Evolutionary conservation across 2,797 vertebrate species (phyloP).

Genomic region (Limnodromus scolopaceus): DNA sequence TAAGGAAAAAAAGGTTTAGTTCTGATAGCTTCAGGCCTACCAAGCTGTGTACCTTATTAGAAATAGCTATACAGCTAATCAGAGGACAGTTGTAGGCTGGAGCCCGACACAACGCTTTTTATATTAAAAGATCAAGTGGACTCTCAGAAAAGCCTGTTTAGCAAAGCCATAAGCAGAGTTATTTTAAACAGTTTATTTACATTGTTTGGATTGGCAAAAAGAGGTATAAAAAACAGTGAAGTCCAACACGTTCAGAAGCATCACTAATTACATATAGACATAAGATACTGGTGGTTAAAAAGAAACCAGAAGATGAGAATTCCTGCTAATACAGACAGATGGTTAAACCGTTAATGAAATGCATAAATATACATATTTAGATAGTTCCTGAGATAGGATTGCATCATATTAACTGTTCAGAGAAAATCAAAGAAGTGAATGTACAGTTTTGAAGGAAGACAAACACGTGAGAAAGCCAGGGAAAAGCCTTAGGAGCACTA

Average conservation of each 20-base stretch:
- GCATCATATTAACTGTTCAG: background rate
- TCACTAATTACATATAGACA: constrained; percentile 50
- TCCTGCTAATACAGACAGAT: background rate
- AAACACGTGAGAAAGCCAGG: constrained; percentile 3
- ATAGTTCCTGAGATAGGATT: constrained; percentile 30
- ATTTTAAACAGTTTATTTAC: constrained; percentile 80
- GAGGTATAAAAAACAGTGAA: constrained; percentile 70
- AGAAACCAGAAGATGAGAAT: background rate
- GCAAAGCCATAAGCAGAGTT: constrained; percentile 14
- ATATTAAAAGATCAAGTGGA: background rate
- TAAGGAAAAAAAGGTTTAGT: background rate
- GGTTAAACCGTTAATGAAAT: constrained; percentile 14
- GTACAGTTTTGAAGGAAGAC: background rate
- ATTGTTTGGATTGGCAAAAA: constrained; percentile 57
- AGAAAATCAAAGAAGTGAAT: background rate
- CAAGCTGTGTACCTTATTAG: background rate
- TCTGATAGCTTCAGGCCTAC: background rate
- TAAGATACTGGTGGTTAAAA: constrained; percentile 38
- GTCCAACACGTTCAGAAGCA: constrained; percentile 51
- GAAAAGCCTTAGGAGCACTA: background rate
- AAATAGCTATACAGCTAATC: background rate
- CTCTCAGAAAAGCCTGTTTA: background rate
- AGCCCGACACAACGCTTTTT: background rate
- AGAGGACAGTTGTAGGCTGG: background rate
- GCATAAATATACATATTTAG: constrained; percentile 62